A percentile compares a stretch with the other conserved stretches of the same genome.
Evolutionary conservation across 2,113 vertebrate species (phyloP).

Genomic region (Podarcis cretensis): DNA sequence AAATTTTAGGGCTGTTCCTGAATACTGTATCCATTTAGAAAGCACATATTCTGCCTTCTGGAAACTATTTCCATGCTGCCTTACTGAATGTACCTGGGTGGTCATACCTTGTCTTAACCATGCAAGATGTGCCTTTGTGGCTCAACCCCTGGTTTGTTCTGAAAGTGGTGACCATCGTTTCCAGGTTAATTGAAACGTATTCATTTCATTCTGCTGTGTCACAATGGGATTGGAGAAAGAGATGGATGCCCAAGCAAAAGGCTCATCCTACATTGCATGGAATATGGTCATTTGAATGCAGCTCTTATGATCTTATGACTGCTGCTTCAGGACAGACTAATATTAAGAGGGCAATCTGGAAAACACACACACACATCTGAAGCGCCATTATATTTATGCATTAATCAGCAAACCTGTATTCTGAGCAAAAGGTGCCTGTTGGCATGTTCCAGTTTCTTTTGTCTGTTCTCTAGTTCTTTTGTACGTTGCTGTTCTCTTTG

Average conservation of each 20-base stretch:
- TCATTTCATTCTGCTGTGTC: neutral
- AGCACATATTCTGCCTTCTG: too few species aligned
- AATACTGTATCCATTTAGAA: too few species aligned
- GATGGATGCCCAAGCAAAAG: neutral
- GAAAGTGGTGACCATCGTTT: neutral
- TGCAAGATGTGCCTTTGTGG: neutral
- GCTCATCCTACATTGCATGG: neutral
- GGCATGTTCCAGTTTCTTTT: constrained; percentile 95
- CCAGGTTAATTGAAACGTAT: neutral
- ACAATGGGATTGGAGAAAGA: neutral
- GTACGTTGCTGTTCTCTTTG: constrained; percentile 93
- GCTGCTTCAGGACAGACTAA: neutral
- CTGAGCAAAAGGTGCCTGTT: constrained; percentile 93
- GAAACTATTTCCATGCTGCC: too few species aligned
- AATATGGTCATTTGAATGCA: too few species aligned
- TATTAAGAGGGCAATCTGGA: neutral
- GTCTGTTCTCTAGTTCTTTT: constrained; percentile 93
- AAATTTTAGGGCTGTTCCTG: too few species aligned
- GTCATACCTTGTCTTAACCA: neutral
- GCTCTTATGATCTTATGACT: too few species aligned
- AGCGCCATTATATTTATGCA: neutral
- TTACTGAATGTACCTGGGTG: too few species aligned
- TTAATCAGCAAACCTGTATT: constrained; percentile 87
- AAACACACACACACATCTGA: neutral
- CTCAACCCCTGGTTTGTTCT: neutral